Percentiles rank a stretch among this genome's conserved stretches.
phyloP scores from a whole-genome alignment of 2,888 invertebrate species.

The Drosophila paranaensis region DNA sequence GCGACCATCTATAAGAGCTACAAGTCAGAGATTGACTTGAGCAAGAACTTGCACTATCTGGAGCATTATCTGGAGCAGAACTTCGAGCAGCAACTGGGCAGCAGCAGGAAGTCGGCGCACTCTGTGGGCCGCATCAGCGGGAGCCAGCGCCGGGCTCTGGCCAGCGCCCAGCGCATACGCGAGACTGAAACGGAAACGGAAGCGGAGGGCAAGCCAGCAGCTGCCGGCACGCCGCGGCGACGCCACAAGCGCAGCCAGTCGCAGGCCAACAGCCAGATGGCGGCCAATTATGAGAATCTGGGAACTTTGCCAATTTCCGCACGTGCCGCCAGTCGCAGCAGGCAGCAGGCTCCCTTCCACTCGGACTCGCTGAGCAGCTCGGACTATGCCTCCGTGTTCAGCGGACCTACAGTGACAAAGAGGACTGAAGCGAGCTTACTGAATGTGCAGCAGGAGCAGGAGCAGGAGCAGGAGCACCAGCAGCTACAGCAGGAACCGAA shows the following conservation, averaged over 20 bases:
- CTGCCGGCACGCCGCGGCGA: constrained; percentile 28
- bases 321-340: constrained; percentile 20
- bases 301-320: constrained; percentile 70
- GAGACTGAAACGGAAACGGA: constrained; percentile 19
- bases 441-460: background rate
- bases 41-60: constrained; percentile 84
- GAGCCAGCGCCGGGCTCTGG: constrained; percentile 56
- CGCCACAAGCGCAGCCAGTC: constrained; percentile 82
- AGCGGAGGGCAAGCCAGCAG: constrained; percentile 1
- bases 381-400: constrained; percentile 85
- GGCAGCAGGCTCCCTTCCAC: constrained; percentile 35
- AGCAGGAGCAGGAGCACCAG: background rate
- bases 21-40: constrained; percentile 84
- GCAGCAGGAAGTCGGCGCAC: constrained; percentile 75
- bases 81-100: constrained; percentile 81
- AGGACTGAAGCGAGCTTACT: background rate
- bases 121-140: constrained; percentile 80
- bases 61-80: constrained; percentile 85
- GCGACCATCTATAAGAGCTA: constrained; percentile 84
- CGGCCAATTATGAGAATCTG: constrained; percentile 76
- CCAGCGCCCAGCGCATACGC: constrained; percentile 32
- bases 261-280: constrained; percentile 52
- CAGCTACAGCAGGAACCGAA: constrained; percentile 19
- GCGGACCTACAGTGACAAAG: constrained; percentile 65
- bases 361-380: constrained; percentile 84